Base-by-base conservation (phyloP, 2,888 invertebrate species). In the Branchellion lobata region DNA sequence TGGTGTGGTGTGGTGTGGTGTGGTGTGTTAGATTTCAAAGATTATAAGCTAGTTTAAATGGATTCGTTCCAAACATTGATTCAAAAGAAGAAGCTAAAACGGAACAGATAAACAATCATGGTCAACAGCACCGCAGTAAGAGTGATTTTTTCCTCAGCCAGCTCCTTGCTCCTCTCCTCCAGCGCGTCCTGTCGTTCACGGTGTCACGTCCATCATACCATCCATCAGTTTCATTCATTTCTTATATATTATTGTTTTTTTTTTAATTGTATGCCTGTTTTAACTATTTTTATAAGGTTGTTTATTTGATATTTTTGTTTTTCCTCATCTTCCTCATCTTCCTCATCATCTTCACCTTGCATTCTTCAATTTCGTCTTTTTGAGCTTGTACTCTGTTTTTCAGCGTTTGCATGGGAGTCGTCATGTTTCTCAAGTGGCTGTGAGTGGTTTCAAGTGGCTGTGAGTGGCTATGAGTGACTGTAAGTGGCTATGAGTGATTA, bases 281-380 rank as follows among this genome's bases (percentile, higher is more conserved):
- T 40, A 40, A 40, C 40, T 40, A 40, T 40, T 8, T 40, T 40
- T 8, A 5, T 40, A 40, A 8, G 5, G 40, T 40, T 40, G 8
- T 8, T 40, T 8, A 8, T 40, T 8, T 40, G 40, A 14, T 40
- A 40, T 40, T 57, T 57, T 21, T 34, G 29, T 18, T 33, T 57
- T 27, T 79, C 81, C 53, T 71, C 24, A 33, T 53, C 71, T 61
- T 79, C 51, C 33, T 79, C 79, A 53, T 79, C 24, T 34, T 81
- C 81, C 34, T 81, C 81, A n/a, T n/a, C 33, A 65, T 65, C 31
- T 33, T 57, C 36, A 78, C 81, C 53, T 71, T 36, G 57, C 51
- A 79, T 61, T 79, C 51, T 24, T 79, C 79, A 53, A 81, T 34
- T 34, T 81, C 81, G 53, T 81, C 81, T 29, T 79, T 81, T 69